Conservation (phyloP, 2,113 vertebrate genomes). For the Gasterosteus nipponicus region DNA sequence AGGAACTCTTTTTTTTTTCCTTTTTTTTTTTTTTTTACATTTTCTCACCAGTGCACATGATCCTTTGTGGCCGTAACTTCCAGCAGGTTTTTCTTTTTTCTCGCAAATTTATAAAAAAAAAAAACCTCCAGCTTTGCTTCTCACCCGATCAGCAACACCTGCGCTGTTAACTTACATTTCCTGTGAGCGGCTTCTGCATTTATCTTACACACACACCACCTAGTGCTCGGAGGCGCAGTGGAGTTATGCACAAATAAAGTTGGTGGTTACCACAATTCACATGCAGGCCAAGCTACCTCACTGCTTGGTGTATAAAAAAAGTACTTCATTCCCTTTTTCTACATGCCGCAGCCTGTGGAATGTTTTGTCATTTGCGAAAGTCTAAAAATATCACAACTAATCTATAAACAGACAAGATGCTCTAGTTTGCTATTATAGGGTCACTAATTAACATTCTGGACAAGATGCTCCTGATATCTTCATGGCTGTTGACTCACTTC, state of each 20-base stretch:
- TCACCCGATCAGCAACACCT: not conserved
- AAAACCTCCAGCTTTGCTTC: not conserved
- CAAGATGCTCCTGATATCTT: not conserved
- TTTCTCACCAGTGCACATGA: no score
- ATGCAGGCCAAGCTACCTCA: no score
- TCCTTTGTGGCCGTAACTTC: not conserved
- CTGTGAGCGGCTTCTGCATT: not conserved
- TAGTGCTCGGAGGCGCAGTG: not conserved
- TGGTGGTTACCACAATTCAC: not conserved
- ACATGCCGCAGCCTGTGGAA: no score
- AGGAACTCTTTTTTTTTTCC: not conserved
- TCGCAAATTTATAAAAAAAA: not conserved
- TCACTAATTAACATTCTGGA: not conserved
- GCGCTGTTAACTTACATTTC: not conserved
- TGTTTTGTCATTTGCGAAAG: not conserved
- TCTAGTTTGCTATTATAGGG: not conserved
- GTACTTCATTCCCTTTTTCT: no score
- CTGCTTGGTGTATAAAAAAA: no score
- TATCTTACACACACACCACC: not conserved
- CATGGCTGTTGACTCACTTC: constrained; percentile 4
- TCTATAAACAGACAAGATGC: not conserved
- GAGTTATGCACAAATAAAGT: not conserved
- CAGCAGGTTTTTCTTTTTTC: not conserved
- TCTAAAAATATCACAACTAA: not conserved
- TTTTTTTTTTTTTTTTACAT: not conserved